Percentiles rank a stretch among this genome's conserved stretches.
Evolutionary conservation across 2,797 vertebrate genomes (phyloP).

Genomic region (Betta splendens): DNA sequence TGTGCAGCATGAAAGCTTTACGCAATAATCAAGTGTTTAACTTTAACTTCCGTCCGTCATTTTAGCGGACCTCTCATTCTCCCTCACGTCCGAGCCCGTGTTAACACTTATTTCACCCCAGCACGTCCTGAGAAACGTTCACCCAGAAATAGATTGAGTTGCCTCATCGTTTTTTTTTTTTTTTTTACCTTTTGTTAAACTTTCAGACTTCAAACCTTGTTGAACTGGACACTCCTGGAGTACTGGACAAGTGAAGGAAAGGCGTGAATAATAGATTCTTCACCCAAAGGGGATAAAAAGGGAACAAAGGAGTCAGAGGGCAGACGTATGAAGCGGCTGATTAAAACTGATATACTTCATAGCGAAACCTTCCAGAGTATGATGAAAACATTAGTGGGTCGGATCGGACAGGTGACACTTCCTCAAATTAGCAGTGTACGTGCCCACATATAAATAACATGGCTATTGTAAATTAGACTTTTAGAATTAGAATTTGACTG

Average conservation of each 20-base stretch:
- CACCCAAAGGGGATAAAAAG: conserved; percentile 44
- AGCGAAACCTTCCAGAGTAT: conserved; percentile 38
- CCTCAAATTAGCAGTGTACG: conserved; percentile 36
- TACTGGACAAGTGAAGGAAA: conserved; percentile 44
- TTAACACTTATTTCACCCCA: conserved; percentile 33
- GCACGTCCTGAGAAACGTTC: conserved; percentile 36
- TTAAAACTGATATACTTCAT: conserved; percentile 56
- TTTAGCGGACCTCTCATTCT: not conserved
- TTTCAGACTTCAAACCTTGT: conserved; percentile 61
- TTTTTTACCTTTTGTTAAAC: conserved; percentile 55
- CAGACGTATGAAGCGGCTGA: conserved; percentile 36
- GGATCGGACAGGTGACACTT: conserved; percentile 15
- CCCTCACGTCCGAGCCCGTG: conserved; percentile 3
- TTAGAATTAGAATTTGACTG: too few species aligned
- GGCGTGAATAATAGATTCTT: conserved; percentile 67
- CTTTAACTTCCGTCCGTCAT: too few species aligned
- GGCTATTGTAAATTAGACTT: too few species aligned
- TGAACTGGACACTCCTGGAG: conserved; percentile 51
- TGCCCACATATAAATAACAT: too few species aligned
- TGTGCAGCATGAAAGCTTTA: too few species aligned
- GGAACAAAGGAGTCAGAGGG: conserved; percentile 33
- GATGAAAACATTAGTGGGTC: conserved; percentile 28
- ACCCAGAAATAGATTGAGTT: conserved; percentile 46
- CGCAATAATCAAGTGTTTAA: too few species aligned
- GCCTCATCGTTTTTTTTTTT: conserved; percentile 41